Percentiles rank a stretch among this genome's conserved stretches.
These are phyloP conservation scores for Hedya salicella DNA, from an alignment of 2,888 invertebrate species.

Conservation along the genomic window DNA sequence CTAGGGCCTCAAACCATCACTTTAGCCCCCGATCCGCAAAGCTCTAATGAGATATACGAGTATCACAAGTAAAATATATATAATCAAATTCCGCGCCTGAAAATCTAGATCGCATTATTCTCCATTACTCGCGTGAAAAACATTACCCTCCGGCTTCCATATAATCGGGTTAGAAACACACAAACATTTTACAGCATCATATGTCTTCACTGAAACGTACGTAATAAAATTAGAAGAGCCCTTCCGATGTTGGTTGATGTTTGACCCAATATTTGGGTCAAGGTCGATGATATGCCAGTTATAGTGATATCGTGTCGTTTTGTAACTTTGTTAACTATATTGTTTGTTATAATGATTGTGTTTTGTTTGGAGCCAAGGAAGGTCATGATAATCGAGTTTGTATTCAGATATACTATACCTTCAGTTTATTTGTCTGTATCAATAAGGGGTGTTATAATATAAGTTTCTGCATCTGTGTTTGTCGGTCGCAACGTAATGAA, in stretches of 20 bases:
- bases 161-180: constrained; percentile 19
- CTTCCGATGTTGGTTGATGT: constrained; percentile 15
- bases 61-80: neutral
- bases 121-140: neutral
- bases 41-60: neutral
- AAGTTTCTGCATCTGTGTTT: no score
- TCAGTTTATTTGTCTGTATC: no score
- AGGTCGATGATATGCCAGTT: constrained; percentile 20
- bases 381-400: neutral
- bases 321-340: constrained; percentile 20
- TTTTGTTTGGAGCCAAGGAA: neutral
- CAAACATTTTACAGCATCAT: constrained; percentile 22
- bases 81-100: neutral
- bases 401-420: neutral
- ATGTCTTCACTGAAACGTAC: constrained; percentile 17
- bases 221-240: constrained; percentile 24
- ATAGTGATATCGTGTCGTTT: constrained; percentile 28
- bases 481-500: no score
- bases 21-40: no score
- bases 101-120: neutral
- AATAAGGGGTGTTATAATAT: no score
- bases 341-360: constrained; percentile 6
- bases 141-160: neutral
- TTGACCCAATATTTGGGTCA: constrained; percentile 25
- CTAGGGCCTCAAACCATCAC: no score